These are phyloP conservation scores for Coptodon bakossiorum DNA, from an alignment of 2,113 vertebrate genomes.

Conservation along the genomic window DNA sequence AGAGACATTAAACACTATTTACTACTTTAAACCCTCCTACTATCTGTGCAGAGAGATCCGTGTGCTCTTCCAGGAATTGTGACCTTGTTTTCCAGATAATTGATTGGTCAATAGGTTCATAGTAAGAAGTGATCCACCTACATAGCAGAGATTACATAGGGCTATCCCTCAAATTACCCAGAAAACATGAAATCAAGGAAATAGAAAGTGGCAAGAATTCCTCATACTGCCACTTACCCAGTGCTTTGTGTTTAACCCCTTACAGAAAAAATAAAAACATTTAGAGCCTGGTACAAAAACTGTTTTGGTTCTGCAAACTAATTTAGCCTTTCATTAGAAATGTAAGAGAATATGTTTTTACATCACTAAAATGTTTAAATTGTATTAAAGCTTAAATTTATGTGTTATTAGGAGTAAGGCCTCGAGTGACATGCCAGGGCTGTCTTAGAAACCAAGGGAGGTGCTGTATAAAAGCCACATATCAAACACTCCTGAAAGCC, in stretches of 20 bases:
- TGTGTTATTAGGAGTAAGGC: background rate
- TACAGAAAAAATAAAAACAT: background rate
- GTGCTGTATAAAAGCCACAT: background rate
- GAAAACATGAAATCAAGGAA: background rate
- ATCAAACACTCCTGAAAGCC: background rate
- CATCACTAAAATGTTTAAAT: background rate
- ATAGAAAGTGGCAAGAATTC: background rate
- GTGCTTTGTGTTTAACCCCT: background rate
- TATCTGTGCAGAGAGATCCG: background rate
- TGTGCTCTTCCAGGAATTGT: background rate
- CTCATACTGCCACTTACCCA: background rate
- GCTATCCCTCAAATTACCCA: background rate
- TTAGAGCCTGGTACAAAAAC: background rate
- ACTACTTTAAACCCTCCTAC: background rate
- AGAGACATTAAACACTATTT: background rate
- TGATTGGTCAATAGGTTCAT: background rate
- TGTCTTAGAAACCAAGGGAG: background rate
- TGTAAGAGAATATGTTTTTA: background rate
- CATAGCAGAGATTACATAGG: background rate
- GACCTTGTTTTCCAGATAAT: background rate
- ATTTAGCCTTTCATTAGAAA: background rate
- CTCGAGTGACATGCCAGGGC: background rate
- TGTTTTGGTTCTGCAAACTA: background rate
- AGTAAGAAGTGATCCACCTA: background rate
- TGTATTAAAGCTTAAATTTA: background rate